Conservation (phyloP, 2,888 invertebrate genomes). For the Panorpa germanica region DNA sequence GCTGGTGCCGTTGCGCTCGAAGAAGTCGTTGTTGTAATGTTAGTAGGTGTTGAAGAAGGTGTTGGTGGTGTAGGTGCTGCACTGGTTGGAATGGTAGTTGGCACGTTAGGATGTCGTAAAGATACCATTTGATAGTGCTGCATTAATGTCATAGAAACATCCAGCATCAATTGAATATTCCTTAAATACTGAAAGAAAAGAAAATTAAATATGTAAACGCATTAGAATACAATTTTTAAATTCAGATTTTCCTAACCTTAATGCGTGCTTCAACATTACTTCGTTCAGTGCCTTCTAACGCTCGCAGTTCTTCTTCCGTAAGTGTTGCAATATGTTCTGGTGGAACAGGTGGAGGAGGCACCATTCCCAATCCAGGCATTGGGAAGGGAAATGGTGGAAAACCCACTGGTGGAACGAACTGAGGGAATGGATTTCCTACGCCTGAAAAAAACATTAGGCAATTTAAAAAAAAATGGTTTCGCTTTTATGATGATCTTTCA, state of each 20-base stretch:
- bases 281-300: slow-evolving; percentile 79
- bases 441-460: not conserved
- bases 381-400: slow-evolving; percentile 33
- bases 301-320: slow-evolving; percentile 62
- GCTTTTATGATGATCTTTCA: too few relatives aligned
- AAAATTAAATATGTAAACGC: slow-evolving; percentile 8
- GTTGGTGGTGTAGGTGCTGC: slow-evolving; percentile 8
- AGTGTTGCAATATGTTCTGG: slow-evolving; percentile 56
- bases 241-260: slow-evolving; percentile 27
- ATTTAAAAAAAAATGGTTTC: too few relatives aligned
- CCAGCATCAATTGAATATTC: slow-evolving; percentile 77
- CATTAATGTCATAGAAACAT: slow-evolving; percentile 87
- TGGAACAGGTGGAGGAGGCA: slow-evolving; percentile 57
- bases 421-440: slow-evolving; percentile 21
- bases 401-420: slow-evolving; percentile 23
- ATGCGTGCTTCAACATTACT: slow-evolving; percentile 81
- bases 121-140: slow-evolving; percentile 73
- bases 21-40: slow-evolving; percentile 14
- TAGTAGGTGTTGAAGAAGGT: slow-evolving; percentile 17
- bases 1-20: slow-evolving; percentile 10
- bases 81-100: slow-evolving; percentile 16
- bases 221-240: not conserved
- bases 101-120: slow-evolving; percentile 30
- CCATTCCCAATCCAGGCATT: slow-evolving; percentile 30
- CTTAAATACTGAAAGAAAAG: slow-evolving; percentile 43